Evolutionary conservation across 2,113 vertebrate species (phyloP).

Genomic region (Lanius collurio): DNA sequence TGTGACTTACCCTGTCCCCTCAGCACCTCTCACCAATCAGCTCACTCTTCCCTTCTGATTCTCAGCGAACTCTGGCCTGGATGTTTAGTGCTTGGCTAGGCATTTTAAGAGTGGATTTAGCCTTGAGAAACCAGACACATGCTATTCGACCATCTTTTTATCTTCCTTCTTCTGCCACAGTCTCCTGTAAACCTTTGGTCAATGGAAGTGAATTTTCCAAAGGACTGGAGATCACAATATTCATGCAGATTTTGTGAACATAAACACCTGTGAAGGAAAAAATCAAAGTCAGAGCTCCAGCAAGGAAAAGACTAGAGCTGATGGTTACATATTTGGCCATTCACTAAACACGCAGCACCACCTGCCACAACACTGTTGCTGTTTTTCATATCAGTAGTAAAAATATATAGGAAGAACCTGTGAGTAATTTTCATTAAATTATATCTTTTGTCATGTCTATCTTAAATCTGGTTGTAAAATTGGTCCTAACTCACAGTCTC

Average conservation of each 20-base stretch:
- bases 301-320: not conserved
- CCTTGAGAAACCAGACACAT: fast-evolving
- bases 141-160: not conserved
- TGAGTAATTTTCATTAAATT: not conserved
- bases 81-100: not conserved
- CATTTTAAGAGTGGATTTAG: not conserved
- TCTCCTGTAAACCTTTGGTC: not conserved
- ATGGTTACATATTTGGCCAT: not conserved
- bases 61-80: not conserved
- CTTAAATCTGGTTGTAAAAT: not conserved
- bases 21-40: not conserved
- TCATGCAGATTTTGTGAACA: not conserved
- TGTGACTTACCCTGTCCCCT: not conserved
- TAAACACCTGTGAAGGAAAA: not conserved
- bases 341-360: not conserved
- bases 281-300: not conserved
- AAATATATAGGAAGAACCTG: not conserved
- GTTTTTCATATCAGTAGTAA: not conserved
- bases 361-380: not conserved
- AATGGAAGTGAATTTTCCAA: not conserved
- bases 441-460: not conserved
- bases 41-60: not conserved
- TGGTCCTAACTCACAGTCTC: not conserved
- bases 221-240: not conserved
- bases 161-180: not conserved